Percentiles rank a stretch among this genome's conserved stretches.
Evolutionary conservation across 2,797 vertebrate genomes (phyloP).

Genomic region (Taeniopygia guttata): DNA sequence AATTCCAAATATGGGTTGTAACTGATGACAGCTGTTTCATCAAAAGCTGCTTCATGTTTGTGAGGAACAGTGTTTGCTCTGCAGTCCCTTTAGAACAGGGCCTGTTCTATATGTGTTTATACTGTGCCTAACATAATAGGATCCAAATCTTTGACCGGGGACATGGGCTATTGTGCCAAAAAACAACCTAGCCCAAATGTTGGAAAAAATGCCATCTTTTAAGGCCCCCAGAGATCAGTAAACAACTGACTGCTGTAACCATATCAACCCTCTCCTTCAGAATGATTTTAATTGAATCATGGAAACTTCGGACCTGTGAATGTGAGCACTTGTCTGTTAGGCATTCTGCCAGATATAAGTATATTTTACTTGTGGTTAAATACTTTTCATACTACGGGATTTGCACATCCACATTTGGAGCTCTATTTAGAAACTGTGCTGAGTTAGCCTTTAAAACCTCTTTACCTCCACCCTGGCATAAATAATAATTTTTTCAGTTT

Average conservation of each 20-base stretch:
- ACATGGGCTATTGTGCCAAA: background rate
- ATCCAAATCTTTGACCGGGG: slow-evolving; percentile 24
- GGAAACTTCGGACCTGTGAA: background rate
- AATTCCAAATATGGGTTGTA: background rate
- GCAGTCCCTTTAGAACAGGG: background rate
- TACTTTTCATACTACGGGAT: background rate
- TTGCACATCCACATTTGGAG: background rate
- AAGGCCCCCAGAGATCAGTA: background rate
- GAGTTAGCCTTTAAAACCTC: background rate
- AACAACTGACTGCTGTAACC: background rate
- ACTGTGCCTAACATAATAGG: background rate
- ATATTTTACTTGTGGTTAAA: background rate
- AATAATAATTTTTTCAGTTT: background rate
- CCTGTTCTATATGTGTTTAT: slow-evolving; percentile 46
- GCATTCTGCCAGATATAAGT: background rate
- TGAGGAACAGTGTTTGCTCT: background rate
- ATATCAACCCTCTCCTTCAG: background rate
- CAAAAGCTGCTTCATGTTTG: slow-evolving; percentile 6
- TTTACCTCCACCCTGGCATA: background rate
- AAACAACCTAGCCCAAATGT: background rate
- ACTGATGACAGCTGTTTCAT: background rate
- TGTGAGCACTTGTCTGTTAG: background rate
- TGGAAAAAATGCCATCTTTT: background rate
- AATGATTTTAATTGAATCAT: background rate
- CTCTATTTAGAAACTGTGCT: background rate